These are phyloP conservation scores for Dicyrtoma fusca DNA, from an alignment of 2,888 invertebrate genomes.

Conservation along the genomic window DNA sequence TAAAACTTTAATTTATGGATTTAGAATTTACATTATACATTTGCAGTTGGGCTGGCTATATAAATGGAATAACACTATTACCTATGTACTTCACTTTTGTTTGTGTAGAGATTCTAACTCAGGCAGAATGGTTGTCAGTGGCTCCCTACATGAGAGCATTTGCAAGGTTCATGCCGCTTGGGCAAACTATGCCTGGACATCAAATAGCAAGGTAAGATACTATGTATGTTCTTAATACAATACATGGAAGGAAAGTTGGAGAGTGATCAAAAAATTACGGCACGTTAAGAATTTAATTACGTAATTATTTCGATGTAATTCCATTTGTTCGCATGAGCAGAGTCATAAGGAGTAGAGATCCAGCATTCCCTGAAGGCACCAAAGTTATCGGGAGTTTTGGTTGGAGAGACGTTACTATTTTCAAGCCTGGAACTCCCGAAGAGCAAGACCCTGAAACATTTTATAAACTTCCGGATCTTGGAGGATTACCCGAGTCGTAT, in stretches of 20 bases:
- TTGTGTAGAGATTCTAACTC: slow-evolving; percentile 63
- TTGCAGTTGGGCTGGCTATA: too few relatives aligned
- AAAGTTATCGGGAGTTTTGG: slow-evolving; percentile 69
- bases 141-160: slow-evolving; percentile 70
- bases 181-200: slow-evolving; percentile 27
- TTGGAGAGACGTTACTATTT: slow-evolving; percentile 69
- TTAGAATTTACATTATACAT: too few relatives aligned
- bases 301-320: too few relatives aligned
- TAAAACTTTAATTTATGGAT: background rate
- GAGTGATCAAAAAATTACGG: too few relatives aligned
- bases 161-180: slow-evolving; percentile 18
- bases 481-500: slow-evolving; percentile 66
- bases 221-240: too few relatives aligned
- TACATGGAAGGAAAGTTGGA: too few relatives aligned
- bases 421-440: slow-evolving; percentile 58
- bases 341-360: slow-evolving; percentile 70
- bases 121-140: slow-evolving; percentile 73
- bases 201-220: slow-evolving; percentile 35
- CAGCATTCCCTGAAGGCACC: slow-evolving; percentile 68
- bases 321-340: slow-evolving; percentile 59
- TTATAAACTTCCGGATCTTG: slow-evolving; percentile 64
- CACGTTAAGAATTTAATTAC: too few relatives aligned
- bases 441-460: slow-evolving; percentile 45
- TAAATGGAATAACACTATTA: too few relatives aligned
- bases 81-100: too few relatives aligned